Evolutionary conservation across 2,797 vertebrate species (phyloP), one percentile per base, ranked within the genome.

Genomic region (Coilia nasus): DNA sequence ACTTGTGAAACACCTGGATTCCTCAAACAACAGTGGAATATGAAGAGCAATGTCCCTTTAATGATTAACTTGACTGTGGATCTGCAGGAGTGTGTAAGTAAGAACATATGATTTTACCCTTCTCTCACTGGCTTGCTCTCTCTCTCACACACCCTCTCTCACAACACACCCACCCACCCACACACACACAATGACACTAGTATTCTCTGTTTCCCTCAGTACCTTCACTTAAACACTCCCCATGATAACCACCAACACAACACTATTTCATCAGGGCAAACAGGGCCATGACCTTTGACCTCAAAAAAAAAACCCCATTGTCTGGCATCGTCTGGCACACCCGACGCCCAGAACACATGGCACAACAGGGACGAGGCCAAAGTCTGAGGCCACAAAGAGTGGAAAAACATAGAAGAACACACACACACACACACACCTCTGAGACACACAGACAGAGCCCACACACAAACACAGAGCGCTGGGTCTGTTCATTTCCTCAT

Each of bases 91-190:
- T 23, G 12, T 59, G 3, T 59, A 0, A 67, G n/a, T n/a, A 62
- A 64, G 23, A 41, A 78, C 87, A 89, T 90, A 89, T 88, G 82
- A 85, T 87, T 85, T 85, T 67, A 41, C 54, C 75, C 64, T 87
- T 44, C 35, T 50, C 89, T 89, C 85, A 85, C 87, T 89, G 85
- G 83, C 83, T 84, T 2, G 2, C 50, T 54, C 14, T 14, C 14
- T 54, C 50, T 54, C 50, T 3, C 50, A 54, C 50, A 83, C 28
- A 71, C 64, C 25, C 12, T 31, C 64, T 14, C 64, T 31, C 10
- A 71, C 21, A 25, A 62, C n/a, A 23, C n/a, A 62, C n/a, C 23
- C n/a, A 62, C 59, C 1, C 62, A 64, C 23, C 9, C 25, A 28
- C 23, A 64, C 23, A 64, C 62, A 25, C 25, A 28, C 62, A 67